Conservation (phyloP, 2,888 invertebrate species). For the Caenorhabditis zanzibari region DNA sequence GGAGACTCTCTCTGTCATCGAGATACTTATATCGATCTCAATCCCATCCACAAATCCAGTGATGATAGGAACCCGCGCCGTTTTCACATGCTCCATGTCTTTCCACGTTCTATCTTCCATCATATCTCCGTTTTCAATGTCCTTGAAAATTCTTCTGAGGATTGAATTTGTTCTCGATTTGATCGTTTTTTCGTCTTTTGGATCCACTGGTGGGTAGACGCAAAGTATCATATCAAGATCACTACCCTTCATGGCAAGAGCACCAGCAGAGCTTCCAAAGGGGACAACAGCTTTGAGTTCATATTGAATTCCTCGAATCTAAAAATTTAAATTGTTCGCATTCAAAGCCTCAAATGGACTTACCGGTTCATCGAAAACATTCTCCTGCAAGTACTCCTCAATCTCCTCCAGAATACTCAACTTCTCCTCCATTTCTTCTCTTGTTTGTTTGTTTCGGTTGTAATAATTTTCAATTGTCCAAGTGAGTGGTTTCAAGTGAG, state of each 20-base stretch:
- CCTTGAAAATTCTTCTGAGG: background rate
- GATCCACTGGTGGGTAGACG: background rate
- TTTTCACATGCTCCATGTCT: slow-evolving; percentile 12
- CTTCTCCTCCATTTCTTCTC: slow-evolving; percentile 11
- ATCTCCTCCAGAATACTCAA: slow-evolving; percentile 26
- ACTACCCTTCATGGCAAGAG: background rate
- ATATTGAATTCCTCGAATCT: background rate
- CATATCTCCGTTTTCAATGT: background rate
- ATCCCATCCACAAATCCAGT: slow-evolving; percentile 20
- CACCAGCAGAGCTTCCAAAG: slow-evolving; percentile 34
- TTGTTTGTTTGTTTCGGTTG: slow-evolving; percentile 8
- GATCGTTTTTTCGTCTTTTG: background rate
- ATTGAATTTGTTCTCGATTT: slow-evolving; percentile 11
- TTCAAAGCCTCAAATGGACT: background rate
- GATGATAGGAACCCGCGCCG: slow-evolving; percentile 23
- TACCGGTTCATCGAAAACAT: slow-evolving; percentile 21
- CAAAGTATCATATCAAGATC: slow-evolving; percentile 35
- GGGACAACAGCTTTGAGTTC: slow-evolving; percentile 31
- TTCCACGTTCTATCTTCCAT: background rate
- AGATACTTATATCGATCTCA: slow-evolving; percentile 33
- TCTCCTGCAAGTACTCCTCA: slow-evolving; percentile 3
- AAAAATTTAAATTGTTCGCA: background rate
- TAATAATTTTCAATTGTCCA: slow-evolving; percentile 21
- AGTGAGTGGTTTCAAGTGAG: too few species aligned
- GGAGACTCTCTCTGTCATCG: background rate